A percentile compares a stretch with the other conserved stretches of the same genome.
Conservation (phyloP, 92 coral and sea anemone genomes). For the Desmophyllum pertusum region DNA sequence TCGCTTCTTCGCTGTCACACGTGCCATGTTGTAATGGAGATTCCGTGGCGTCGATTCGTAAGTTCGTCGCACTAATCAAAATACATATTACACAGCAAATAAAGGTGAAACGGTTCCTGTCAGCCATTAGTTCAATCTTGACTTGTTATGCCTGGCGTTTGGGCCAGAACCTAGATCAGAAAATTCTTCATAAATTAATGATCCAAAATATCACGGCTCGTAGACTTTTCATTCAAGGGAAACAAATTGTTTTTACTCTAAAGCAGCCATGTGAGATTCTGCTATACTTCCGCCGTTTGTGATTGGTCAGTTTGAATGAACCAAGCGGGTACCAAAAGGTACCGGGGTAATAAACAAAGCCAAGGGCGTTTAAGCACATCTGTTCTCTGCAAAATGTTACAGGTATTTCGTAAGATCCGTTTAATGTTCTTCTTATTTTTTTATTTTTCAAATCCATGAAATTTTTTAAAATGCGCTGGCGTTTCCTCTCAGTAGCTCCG, state of each 20-base stretch:
- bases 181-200: slow-evolving; percentile 44
- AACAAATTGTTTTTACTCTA: slow-evolving; percentile 13
- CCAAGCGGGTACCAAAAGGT: slow-evolving; percentile 30
- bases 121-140: slow-evolving; percentile 11
- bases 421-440: neutral
- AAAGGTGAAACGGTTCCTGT: neutral
- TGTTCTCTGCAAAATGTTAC: neutral
- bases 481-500: too few relatives aligned
- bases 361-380: neutral
- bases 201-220: slow-evolving; percentile 34
- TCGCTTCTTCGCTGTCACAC: slow-evolving; percentile 41
- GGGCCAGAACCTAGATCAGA: slow-evolving; percentile 26
- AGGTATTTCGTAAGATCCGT: neutral
- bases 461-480: too few relatives aligned
- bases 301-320: slow-evolving; percentile 39
- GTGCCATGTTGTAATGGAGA: neutral
- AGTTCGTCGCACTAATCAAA: neutral
- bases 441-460: neutral
- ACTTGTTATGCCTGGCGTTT: neutral
- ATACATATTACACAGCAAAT: slow-evolving; percentile 1
- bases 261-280: slow-evolving; percentile 17
- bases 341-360: slow-evolving; percentile 14
- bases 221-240: neutral
- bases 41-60: neutral
- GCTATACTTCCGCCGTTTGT: neutral